These are phyloP conservation scores for Cyclargus thomasi DNA, from an alignment of 1,140 invertebrate genomes.

Conservation along the genomic window DNA sequence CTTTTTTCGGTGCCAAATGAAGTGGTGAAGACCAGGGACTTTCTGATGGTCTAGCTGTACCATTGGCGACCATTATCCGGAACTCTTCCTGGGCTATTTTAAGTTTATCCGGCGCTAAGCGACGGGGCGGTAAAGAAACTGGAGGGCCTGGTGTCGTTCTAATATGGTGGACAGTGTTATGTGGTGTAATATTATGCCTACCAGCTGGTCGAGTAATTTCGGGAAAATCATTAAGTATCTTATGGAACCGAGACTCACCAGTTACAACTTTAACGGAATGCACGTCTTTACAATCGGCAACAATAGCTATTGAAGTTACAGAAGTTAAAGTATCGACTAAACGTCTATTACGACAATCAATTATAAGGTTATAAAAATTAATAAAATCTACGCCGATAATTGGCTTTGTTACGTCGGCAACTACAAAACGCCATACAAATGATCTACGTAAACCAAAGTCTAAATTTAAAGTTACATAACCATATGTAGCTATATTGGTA, in stretches of 20 bases:
- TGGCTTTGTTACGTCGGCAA: background rate
- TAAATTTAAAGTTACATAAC: background rate
- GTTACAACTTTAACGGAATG: background rate
- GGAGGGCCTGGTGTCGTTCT: conserved; percentile 1
- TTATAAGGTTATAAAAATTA: background rate
- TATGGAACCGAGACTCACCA: background rate
- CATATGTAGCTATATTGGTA: background rate
- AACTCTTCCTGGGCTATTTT: background rate
- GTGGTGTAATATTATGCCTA: background rate
- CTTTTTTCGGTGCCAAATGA: background rate
- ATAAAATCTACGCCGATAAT: background rate
- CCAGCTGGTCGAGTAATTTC: background rate
- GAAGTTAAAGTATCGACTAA: background rate
- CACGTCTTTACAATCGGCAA: background rate
- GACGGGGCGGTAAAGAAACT: background rate
- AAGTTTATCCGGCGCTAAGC: background rate
- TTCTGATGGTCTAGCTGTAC: background rate
- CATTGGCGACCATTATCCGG: background rate
- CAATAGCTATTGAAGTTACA: background rate
- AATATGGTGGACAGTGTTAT: conserved; percentile 3
- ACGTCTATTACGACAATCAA: background rate
- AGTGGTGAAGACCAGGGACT: background rate
- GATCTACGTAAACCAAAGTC: background rate
- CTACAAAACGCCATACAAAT: background rate
- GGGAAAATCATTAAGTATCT: background rate